A percentile compares a stretch with the other conserved stretches of the same genome.
Conservation (phyloP, 1,140 invertebrate genomes). For the Octopus sinensis region DNA sequence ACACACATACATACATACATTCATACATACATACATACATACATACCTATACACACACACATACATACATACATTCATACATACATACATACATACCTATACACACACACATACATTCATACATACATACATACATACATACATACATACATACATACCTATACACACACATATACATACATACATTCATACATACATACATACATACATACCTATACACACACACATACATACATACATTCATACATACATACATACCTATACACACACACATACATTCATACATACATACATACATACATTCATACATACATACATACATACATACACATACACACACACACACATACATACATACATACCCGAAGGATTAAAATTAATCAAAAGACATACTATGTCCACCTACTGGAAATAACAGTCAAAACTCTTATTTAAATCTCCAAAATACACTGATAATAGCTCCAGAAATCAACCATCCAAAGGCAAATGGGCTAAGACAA, state of each 20-base stretch:
- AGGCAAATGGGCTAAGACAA: too few relatives aligned
- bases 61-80: not conserved
- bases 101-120: too few relatives aligned
- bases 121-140: not conserved
- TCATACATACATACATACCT: not conserved
- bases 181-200: not conserved
- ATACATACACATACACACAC: not conserved
- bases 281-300: not conserved
- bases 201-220: not conserved
- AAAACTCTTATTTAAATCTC: too few relatives aligned
- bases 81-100: not conserved
- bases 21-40: constrained; percentile 1
- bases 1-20: not conserved
- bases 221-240: not conserved
- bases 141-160: not conserved
- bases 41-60: not conserved
- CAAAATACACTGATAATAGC: too few relatives aligned
- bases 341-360: not conserved
- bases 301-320: not conserved
- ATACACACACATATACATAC: not conserved
- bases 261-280: not conserved
- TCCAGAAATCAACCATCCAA: too few relatives aligned
- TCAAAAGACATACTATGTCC: not conserved
- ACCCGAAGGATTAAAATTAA: not conserved
- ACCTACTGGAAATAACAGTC: too few relatives aligned